Conservation (phyloP, 2,888 invertebrate genomes). For the Lycaena phlaeas region DNA sequence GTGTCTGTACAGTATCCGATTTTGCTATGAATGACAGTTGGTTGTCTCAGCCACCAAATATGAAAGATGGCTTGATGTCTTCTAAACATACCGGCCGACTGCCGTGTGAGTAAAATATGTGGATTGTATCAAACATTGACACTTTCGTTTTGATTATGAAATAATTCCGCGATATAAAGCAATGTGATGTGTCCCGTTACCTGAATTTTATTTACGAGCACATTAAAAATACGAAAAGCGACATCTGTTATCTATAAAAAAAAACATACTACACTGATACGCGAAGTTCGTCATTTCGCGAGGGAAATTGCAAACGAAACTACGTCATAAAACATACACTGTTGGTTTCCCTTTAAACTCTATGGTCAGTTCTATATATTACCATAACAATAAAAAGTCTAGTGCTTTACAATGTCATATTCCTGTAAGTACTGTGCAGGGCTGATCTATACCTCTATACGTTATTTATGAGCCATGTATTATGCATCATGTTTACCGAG, state of each 20-base stretch:
- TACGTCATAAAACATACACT: not conserved
- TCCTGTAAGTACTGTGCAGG: not conserved
- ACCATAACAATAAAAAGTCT: not conserved
- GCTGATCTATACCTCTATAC: not conserved
- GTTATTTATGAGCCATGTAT: conserved; percentile 7
- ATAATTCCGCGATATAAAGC: no score
- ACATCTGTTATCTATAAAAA: not conserved
- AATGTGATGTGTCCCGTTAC: no score
- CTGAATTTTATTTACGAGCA: no score
- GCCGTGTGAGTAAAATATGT: no score
- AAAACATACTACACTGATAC: not conserved
- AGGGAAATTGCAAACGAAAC: not conserved
- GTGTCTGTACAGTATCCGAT: no score
- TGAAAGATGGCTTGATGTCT: no score
- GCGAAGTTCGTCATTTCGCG: not conserved
- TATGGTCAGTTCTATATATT: not conserved
- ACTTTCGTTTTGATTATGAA: no score
- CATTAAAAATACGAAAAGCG: not conserved
- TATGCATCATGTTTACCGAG: conserved; percentile 1
- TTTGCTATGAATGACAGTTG: no score
- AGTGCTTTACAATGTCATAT: conserved; percentile 1
- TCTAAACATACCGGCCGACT: no score
- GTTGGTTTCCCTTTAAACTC: not conserved
- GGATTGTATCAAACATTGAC: no score
- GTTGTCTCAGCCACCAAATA: no score